Evolutionary conservation across 2,888 invertebrate genomes (phyloP).

Genomic region (Leptothorax acervorum): DNA sequence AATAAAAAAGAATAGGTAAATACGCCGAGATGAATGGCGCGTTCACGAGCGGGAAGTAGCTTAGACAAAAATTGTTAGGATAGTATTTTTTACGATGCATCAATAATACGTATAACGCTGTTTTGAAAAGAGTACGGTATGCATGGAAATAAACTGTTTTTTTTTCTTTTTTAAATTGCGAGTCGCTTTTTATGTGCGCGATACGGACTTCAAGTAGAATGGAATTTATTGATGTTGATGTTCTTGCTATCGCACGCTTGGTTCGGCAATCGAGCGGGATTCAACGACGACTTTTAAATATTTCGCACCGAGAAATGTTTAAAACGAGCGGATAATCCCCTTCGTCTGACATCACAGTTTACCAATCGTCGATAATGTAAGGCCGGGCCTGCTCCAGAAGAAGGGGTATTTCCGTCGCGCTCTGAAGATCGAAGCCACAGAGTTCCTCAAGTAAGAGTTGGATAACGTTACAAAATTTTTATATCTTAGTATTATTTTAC

Average conservation of each 20-base stretch:
- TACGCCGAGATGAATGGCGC: neutral
- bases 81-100: conserved; percentile 68
- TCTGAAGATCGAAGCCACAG: neutral
- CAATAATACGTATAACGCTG: conserved; percentile 58
- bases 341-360: neutral
- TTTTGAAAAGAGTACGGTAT: conserved; percentile 59
- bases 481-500: neutral
- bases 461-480: neutral
- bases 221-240: neutral
- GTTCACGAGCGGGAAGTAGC: neutral
- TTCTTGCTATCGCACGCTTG: neutral
- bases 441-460: neutral
- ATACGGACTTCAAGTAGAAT: neutral
- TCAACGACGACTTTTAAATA: neutral
- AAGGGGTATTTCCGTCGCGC: neutral
- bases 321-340: neutral
- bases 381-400: neutral
- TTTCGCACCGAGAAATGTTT: neutral
- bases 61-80: conserved; percentile 60
- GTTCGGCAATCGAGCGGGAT: neutral
- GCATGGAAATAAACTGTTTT: conserved; percentile 70
- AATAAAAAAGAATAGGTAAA: conserved; percentile 18
- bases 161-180: conserved; percentile 25
- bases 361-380: neutral
- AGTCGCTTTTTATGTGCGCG: neutral